Evolutionary conservation across 1,140 invertebrate genomes (phyloP).

Genomic region (Acyrthosiphon pisum): DNA sequence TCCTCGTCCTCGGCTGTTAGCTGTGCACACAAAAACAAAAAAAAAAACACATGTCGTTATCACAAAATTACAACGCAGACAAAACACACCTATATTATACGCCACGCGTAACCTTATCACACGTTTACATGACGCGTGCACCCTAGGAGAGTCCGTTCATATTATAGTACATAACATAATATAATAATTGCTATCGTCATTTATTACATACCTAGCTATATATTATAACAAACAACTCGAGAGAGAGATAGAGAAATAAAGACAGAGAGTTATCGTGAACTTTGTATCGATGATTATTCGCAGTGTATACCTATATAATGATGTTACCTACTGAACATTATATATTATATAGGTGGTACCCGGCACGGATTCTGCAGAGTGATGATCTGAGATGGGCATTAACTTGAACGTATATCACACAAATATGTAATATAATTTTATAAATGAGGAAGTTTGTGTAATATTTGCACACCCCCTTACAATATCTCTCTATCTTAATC

Average conservation of each 20-base stretch:
- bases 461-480: too few species aligned
- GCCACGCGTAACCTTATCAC: neutral
- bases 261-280: neutral
- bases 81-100: neutral
- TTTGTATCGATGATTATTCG: neutral
- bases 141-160: neutral
- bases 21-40: constrained; percentile 64
- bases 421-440: neutral
- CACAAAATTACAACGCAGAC: neutral
- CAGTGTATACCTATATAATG: neutral
- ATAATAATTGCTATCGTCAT: neutral
- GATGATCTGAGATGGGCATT: neutral
- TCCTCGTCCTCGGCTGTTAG: constrained; percentile 92
- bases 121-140: neutral
- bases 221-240: neutral
- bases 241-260: neutral
- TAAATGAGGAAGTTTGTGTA: too few species aligned
- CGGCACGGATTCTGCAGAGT: too few species aligned
- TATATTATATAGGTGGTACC: too few species aligned
- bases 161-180: neutral
- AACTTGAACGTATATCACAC: neutral
- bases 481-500: neutral
- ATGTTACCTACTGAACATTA: neutral
- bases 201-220: neutral
- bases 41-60: neutral